Evolutionary conservation across 2,888 invertebrate species (phyloP).

Genomic region (Caenorhabditis sp.): DNA sequence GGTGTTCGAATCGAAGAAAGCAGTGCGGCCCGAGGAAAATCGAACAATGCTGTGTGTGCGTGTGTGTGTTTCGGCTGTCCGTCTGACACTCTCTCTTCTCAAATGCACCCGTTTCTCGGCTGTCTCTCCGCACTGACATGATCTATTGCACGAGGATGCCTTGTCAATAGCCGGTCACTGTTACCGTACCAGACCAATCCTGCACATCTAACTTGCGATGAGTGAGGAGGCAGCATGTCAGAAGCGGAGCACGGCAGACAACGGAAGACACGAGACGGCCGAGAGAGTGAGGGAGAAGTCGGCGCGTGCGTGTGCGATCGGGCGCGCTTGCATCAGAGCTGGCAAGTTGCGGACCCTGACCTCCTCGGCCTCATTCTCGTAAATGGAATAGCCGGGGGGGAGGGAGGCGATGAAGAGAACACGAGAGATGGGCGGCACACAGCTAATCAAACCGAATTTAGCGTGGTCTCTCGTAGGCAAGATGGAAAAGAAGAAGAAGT

Average conservation of each 20-base stretch:
- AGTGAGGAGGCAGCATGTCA: not conserved
- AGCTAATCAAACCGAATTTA: slow-evolving; percentile 57
- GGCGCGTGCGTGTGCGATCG: slow-evolving; percentile 20
- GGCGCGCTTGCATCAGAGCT: slow-evolving; percentile 22
- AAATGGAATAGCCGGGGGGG: slow-evolving; percentile 30
- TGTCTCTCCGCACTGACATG: not conserved
- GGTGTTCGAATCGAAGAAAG: slow-evolving; percentile 33
- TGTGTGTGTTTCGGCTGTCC: slow-evolving; percentile 17
- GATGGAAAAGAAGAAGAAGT: not conserved
- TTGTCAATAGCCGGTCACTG: slow-evolving; percentile 11
- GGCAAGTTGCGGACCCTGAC: slow-evolving; percentile 8
- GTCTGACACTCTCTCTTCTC: slow-evolving; percentile 22
- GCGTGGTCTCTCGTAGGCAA: not conserved
- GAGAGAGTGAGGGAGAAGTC: not conserved
- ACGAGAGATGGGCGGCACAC: slow-evolving; percentile 7
- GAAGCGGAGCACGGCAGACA: not conserved
- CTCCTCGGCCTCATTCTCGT: not conserved
- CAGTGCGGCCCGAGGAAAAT: slow-evolving; percentile 22
- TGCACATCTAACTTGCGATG: slow-evolving; percentile 27
- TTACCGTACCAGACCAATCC: slow-evolving; percentile 19
- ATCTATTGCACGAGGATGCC: slow-evolving; percentile 4
- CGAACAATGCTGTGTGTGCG: slow-evolving; percentile 45
- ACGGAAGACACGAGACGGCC: not conserved
- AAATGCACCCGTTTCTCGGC: slow-evolving; percentile 8
- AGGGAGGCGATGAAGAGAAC: slow-evolving; percentile 5